Evolutionary conservation across 2,113 vertebrate genomes (phyloP), one percentile per base, ranked within the genome.

Genomic region (Pampusana beccarii): DNA sequence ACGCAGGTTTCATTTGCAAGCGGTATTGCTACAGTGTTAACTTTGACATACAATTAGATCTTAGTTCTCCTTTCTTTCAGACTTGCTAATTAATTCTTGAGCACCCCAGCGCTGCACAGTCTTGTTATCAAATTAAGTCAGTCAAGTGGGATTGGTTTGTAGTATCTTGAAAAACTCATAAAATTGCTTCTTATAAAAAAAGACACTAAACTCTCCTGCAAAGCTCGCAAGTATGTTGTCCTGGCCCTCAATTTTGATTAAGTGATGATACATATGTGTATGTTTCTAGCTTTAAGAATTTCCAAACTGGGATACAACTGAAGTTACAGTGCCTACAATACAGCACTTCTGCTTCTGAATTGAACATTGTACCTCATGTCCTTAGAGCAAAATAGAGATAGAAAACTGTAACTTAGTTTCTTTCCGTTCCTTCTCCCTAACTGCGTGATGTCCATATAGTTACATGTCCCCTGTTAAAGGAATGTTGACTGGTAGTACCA

Each of bases 71-170:
- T 66, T 90, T 86, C 51, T 75, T 81, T 80, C n/a, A 78, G 65
- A 90, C 50, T 88, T n/a, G n/a, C 24, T 82, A n/a, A 71, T 94
- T 88, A 71, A 95, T 88, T 83, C 42, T 80, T 26, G 44, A 93
- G 87, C 64, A 77, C 74, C 91, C 84, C 62, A 79, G 95, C 5
- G 95, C 96, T 96, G 96, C 96, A 95, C 95, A 89, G 91, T 88
- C 89, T 73, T 66, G 50, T 78, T 83, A 92, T 86, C 66, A 66
- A 77, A 70, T 83, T 78, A 86, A 96, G 94, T 90, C 93, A 96
- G 93, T 97, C 92, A 96, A 97, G 94, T 96, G 92, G 95, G 96
- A 96, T 96, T 96, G 92, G 80, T 96, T 97, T 0, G 1, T 38
- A 80, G 84, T 80, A 72, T 69, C 58, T 90, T 82, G 81, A 77